Evolutionary conservation across 2,888 invertebrate species (phyloP), one percentile per base, ranked within the genome.

Genomic region (Steinernema scapterisci): DNA sequence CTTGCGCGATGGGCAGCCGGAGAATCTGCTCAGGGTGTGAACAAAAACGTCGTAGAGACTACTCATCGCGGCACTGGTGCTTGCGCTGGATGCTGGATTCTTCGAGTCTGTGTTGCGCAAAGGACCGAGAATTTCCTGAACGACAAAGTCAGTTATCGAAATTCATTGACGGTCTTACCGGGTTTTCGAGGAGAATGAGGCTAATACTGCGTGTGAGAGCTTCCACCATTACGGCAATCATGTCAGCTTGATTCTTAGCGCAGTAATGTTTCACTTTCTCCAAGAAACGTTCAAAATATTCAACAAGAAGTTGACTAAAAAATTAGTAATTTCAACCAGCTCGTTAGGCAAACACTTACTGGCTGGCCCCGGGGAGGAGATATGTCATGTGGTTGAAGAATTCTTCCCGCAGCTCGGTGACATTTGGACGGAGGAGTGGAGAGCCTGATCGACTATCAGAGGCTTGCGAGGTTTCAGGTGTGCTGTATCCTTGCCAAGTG

Each of bases 191-290:
- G 1, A 63, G 31, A 31, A 63, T 23, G 16, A 63, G 38, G 27
- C 63, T 63, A 31, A 63, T 63, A 31, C 63, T 63, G 31, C 63
- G 63, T n/a, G 63, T 63, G 31, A 63, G 63, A 16, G 63, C 63
- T 63, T 63, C 63, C 7, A 63, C 63, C 63, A 63, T 63, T 16
- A 63, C 63, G 16, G 63, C 16, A 9, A 27, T 63, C 63, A 63
- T 31, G 31, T 63, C 63, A 9, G 31, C 63, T n/a, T 63, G 63
- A 16, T 63, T 27, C 31, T 63, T 63, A 5, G 27, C 27, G 31
- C 63, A 63, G 31, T 63, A 63, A 3, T 16, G 27, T n/a, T 63
- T 63, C 31, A 63, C 63, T 25, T 63, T 63, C 11, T 63, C 63
- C 9, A 25, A 63, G 31, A 63, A 63, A 25, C 63, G 63, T 11